Conservation (phyloP, 2,888 invertebrate genomes). For the Cetonia aurata region DNA sequence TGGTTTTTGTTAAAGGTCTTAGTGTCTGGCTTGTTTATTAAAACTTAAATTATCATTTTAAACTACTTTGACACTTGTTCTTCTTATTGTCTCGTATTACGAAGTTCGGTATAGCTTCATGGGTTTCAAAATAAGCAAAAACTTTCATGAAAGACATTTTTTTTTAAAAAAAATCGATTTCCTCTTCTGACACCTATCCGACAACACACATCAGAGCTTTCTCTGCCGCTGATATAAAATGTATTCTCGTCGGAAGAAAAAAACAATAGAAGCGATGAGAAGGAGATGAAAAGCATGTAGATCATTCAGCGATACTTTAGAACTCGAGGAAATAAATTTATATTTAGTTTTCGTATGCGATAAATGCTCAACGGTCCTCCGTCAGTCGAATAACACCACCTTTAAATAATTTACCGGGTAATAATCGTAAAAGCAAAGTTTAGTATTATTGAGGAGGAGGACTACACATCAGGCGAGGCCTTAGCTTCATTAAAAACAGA, state of each 20-base stretch:
- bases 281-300: conserved; percentile 11
- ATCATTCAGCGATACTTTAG: conserved; percentile 27
- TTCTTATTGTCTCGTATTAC: no score
- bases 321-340: conserved; percentile 34
- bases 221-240: no score
- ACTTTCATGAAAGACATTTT: no score
- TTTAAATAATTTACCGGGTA: conserved; percentile 55
- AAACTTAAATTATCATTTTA: no score
- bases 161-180: background rate
- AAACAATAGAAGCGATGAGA: background rate
- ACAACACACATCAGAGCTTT: no score
- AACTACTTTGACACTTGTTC: no score
- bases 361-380: background rate
- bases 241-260: background rate
- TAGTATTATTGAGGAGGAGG: conserved; percentile 1
- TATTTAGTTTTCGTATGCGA: conserved; percentile 35
- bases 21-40: no score
- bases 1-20: no score
- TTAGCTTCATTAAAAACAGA: conserved; percentile 60
- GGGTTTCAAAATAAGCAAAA: no score
- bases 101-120: no score
- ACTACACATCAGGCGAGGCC: conserved; percentile 1
- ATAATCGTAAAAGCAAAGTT: conserved; percentile 56
- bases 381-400: conserved; percentile 20
- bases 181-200: background rate